phyloP scores from a whole-genome alignment of 2,888 invertebrate genomes.

The Cantharis nigra region DNA sequence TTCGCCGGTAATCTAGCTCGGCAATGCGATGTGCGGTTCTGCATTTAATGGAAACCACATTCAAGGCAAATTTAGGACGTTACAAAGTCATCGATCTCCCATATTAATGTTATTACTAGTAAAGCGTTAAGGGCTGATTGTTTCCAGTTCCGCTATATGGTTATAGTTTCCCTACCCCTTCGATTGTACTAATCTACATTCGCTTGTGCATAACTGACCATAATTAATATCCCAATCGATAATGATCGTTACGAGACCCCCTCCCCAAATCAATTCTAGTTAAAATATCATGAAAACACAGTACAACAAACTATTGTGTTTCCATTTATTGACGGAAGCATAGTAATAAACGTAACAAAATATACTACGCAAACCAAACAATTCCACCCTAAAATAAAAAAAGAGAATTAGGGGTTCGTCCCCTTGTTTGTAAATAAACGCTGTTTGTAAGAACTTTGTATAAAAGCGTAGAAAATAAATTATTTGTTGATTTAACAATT shows the following conservation, averaged over 20 bases:
- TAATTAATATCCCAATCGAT: constrained; percentile 6
- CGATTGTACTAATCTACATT: not conserved
- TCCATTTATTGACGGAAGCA: not conserved
- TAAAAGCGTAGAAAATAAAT: not conserved
- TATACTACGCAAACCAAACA: not conserved
- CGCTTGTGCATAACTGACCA: not conserved
- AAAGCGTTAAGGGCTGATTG: constrained; percentile 8
- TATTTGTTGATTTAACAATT: not conserved
- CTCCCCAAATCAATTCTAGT: not conserved
- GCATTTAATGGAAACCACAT: constrained; percentile 32
- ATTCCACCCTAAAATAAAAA: not conserved
- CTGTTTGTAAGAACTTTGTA: not conserved
- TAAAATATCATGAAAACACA: not conserved
- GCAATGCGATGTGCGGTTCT: constrained; percentile 22
- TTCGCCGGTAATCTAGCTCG: constrained; percentile 31
- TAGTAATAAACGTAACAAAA: not conserved
- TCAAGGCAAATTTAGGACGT: constrained; percentile 29
- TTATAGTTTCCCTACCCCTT: constrained; percentile 6
- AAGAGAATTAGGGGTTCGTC: not conserved
- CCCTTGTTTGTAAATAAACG: not conserved
- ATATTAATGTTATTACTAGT: constrained; percentile 23
- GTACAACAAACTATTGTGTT: not conserved
- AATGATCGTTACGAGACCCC: not conserved
- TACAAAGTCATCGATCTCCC: constrained; percentile 25
- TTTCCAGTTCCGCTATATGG: constrained; percentile 7